Conservation (phyloP, 2,888 invertebrate species). For the Drosophila eohydei region DNA sequence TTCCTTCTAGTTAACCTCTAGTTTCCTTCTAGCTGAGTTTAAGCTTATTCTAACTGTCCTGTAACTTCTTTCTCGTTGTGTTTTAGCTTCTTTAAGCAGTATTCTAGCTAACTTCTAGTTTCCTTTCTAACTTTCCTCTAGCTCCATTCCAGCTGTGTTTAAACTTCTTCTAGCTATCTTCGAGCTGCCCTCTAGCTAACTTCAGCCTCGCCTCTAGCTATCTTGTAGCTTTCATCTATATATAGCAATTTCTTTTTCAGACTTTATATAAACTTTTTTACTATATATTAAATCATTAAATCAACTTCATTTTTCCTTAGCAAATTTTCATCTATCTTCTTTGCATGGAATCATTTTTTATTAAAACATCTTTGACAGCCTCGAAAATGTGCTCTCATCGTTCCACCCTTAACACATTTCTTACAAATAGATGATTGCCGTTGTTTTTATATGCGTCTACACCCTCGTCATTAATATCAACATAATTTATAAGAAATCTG, state of each 20-base stretch:
- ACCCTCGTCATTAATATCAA: slow-evolving; percentile 48
- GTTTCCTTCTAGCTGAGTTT: neutral
- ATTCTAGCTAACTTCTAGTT: neutral
- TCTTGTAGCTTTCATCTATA: too few species aligned
- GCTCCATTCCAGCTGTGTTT: too few species aligned
- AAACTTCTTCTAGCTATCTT: too few species aligned
- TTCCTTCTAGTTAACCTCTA: neutral
- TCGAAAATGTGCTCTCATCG: slow-evolving; percentile 10
- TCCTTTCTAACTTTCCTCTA: neutral
- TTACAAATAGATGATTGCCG: slow-evolving; percentile 42
- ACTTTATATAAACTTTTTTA: too few species aligned
- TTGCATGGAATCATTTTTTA: slow-evolving; percentile 4
- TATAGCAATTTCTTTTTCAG: too few species aligned
- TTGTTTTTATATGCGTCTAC: slow-evolving; percentile 18
- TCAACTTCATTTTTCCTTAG: neutral
- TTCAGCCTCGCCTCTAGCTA: too few species aligned
- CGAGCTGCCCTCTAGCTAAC: too few species aligned
- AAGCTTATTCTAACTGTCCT: neutral
- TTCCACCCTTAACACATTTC: slow-evolving; percentile 60
- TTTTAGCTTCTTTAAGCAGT: too few species aligned
- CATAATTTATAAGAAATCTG: slow-evolving; percentile 76
- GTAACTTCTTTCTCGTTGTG: neutral
- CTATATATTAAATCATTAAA: too few species aligned
- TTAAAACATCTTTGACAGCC: slow-evolving; percentile 5
- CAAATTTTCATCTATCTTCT: neutral